Conservation (phyloP, 1,140 invertebrate species). For the Diachasmimorpha longicaudata region DNA sequence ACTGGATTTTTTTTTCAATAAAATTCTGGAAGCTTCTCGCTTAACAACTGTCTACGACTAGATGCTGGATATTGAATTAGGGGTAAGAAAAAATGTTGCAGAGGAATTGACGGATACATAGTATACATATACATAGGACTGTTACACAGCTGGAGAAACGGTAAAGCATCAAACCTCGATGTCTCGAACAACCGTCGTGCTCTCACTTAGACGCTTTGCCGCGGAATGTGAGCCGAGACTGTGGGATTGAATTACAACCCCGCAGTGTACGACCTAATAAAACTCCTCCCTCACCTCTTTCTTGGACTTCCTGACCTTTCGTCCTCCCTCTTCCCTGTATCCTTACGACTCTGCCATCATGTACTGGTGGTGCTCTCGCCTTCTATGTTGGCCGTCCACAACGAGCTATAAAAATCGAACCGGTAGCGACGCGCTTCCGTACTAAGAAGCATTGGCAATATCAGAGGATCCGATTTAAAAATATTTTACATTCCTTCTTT, state of each 20-base stretch:
- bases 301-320: background rate
- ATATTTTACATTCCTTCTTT: background rate
- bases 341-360: background rate
- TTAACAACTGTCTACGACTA: no score
- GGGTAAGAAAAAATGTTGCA: background rate
- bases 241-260: slow-evolving; percentile 45
- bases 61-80: background rate
- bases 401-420: background rate
- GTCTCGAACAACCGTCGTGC: slow-evolving; percentile 23
- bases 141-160: background rate
- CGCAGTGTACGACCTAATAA: slow-evolving; percentile 38
- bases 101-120: background rate
- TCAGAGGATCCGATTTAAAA: background rate
- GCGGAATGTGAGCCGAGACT: slow-evolving; percentile 33
- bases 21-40: no score
- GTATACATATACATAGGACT: background rate
- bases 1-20: no score
- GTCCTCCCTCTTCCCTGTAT: background rate
- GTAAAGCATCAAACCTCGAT: background rate
- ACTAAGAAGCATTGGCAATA: background rate
- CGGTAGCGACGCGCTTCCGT: background rate
- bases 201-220: slow-evolving; percentile 27
- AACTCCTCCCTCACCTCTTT: slow-evolving; percentile 13
- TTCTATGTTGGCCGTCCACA: background rate
- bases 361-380: background rate